Percentiles rank a stretch among this genome's conserved stretches.
These are phyloP conservation scores for Pitangus sulphuratus DNA, from an alignment of 2,797 vertebrate genomes.

Conservation along the genomic window DNA sequence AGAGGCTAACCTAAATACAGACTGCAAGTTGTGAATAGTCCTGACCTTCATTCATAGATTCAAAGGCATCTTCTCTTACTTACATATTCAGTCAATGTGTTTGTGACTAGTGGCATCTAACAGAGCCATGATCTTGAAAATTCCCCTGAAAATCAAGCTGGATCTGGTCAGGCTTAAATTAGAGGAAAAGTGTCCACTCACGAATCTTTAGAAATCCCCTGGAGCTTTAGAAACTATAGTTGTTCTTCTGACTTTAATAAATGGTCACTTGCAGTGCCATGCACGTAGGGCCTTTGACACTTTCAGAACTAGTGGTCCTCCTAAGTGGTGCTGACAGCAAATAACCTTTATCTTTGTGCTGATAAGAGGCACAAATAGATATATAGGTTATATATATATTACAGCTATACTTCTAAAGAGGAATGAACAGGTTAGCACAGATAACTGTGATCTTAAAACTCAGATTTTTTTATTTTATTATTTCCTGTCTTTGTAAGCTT, in stretches of 20 bases:
- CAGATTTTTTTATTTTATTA: neutral
- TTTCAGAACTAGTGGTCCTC: neutral
- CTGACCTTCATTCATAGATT: neutral
- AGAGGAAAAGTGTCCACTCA: neutral
- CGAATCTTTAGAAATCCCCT: neutral
- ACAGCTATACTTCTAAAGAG: neutral
- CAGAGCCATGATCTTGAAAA: neutral
- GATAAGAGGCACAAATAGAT: neutral
- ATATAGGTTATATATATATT: too few relatives aligned
- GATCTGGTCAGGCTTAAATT: neutral
- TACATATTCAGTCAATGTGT: neutral
- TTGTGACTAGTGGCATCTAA: neutral
- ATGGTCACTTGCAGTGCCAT: rapidly evolving
- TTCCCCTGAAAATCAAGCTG: neutral
- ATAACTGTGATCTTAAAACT: neutral
- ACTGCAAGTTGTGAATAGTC: neutral
- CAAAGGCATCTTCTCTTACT: neutral
- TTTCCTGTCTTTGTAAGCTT: neutral
- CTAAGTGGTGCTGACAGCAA: neutral
- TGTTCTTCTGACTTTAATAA: neutral
- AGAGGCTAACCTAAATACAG: neutral
- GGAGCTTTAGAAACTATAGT: neutral
- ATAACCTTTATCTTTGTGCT: neutral
- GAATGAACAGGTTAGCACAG: neutral
- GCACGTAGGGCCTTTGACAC: neutral